Evolutionary conservation across 2,113 vertebrate genomes (phyloP).

Genomic region (Ailurus styani): DNA sequence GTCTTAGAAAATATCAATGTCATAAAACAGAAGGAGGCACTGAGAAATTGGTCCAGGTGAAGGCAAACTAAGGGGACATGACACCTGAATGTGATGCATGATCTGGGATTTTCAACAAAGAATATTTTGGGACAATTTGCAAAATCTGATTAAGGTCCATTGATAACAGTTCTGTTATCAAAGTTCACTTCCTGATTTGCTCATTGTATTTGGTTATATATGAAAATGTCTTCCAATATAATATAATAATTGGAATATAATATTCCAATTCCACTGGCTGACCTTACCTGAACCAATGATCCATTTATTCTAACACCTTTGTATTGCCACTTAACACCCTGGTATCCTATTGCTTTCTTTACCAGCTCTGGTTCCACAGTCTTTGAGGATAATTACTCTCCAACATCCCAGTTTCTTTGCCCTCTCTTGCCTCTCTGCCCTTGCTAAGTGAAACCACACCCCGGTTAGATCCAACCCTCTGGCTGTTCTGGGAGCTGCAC

Average conservation of each 20-base stretch:
- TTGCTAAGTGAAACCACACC: neutral
- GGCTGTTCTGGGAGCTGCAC: neutral
- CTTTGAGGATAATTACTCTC: neutral
- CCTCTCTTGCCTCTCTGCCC: neutral
- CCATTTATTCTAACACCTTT: neutral
- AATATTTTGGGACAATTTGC: neutral
- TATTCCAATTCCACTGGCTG: neutral
- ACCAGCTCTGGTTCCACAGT: neutral
- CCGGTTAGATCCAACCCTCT: neutral
- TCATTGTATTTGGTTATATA: neutral
- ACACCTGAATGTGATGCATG: neutral
- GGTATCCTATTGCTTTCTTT: neutral
- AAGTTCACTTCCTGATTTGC: slow-evolving; percentile 9
- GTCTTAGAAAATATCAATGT: neutral
- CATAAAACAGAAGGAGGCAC: neutral
- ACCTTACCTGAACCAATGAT: neutral
- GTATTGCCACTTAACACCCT: neutral
- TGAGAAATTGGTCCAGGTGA: neutral
- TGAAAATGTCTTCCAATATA: neutral
- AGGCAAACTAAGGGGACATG: neutral
- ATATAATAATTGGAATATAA: no score
- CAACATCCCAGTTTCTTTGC: neutral
- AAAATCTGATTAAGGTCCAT: neutral
- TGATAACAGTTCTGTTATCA: neutral
- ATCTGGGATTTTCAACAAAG: neutral